These are phyloP conservation scores for Cosmia trapezina DNA, from an alignment of 2,888 invertebrate genomes.

Conservation along the genomic window DNA sequence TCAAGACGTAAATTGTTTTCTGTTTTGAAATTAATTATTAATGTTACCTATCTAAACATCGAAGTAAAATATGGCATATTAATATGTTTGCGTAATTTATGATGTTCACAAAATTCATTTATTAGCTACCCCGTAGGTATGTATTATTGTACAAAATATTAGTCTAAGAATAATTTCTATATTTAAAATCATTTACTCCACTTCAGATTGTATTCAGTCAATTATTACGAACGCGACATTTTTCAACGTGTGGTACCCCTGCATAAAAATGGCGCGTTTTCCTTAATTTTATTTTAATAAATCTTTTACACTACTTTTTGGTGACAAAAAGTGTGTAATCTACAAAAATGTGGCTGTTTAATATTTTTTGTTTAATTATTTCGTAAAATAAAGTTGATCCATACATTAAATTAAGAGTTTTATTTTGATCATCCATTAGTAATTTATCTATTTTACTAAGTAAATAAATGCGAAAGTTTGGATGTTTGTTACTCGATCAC, in stretches of 20 bases:
- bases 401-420: constrained; percentile 59
- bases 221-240: constrained; percentile 48
- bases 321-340: constrained; percentile 47
- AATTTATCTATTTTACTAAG: no score
- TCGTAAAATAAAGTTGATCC: constrained; percentile 69
- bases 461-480: no score
- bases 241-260: constrained; percentile 39
- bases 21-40: constrained; percentile 6
- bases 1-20: constrained; percentile 26
- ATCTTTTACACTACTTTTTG: constrained; percentile 45
- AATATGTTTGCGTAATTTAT: constrained; percentile 35
- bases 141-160: constrained; percentile 67
- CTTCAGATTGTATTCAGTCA: constrained; percentile 57
- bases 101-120: constrained; percentile 38
- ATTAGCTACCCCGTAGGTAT: constrained; percentile 54
- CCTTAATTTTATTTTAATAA: constrained; percentile 17
- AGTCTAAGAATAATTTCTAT: constrained; percentile 58
- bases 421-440: constrained; percentile 31
- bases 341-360: constrained; percentile 64
- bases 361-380: constrained; percentile 62
- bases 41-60: constrained; percentile 5
- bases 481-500: no score
- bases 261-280: constrained; percentile 41
- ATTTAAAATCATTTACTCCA: constrained; percentile 65
- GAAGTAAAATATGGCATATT: constrained; percentile 29